Base-by-base conservation (phyloP, 1,140 invertebrate genomes). In the Meloidogyne hapla region DNA sequence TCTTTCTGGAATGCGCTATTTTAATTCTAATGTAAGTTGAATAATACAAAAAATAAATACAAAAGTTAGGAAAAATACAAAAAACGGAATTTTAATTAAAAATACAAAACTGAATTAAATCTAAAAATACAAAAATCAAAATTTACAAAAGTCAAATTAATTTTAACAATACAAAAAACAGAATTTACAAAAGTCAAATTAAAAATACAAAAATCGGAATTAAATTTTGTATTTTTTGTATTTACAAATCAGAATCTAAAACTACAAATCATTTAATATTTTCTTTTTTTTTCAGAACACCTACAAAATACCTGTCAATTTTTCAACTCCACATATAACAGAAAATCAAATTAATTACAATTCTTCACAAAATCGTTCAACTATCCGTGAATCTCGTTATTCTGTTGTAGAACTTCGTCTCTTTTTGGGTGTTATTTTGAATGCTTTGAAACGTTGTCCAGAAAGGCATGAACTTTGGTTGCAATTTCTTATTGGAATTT, bases 351-450 rank as follows among this genome's bases (percentile, higher is more conserved):
- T 83, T 56, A 71, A 80, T 25, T 84, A 85, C 74, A 85, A 83
- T 70, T 84, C 84, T n/a, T 74, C 82, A 25, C 83, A 84, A 68
- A 83, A 82, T 68, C 80, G 85, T 15, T 76, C 79, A 15, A 85
- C 79, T 18, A 40, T 83, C n/a, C 26, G 82, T 1, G 84, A 86
- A 26, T 64, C 71, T 25, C 84, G 85, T 8, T 72, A 69, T 63
- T 69, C 74, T n/a, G 77, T 87, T 23, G 85, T 87, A 33, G 85
- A 93, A 83, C 93, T 95, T 87, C 91, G 92, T 23, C 93, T 95
- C 91, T 94, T 96, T 85, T 88, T 94, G 23, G 91, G 92, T 26
- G 92, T 93, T 62, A 90, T 95, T 70, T 87, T 94, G 65, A 92
- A 91, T 82, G 93, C 93, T 21, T 88, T 95, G 5, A 89, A 89